Evolutionary conservation across 2,888 invertebrate species (phyloP), one percentile per base, ranked within the genome.

Genomic region (Sturmia bella): DNA sequence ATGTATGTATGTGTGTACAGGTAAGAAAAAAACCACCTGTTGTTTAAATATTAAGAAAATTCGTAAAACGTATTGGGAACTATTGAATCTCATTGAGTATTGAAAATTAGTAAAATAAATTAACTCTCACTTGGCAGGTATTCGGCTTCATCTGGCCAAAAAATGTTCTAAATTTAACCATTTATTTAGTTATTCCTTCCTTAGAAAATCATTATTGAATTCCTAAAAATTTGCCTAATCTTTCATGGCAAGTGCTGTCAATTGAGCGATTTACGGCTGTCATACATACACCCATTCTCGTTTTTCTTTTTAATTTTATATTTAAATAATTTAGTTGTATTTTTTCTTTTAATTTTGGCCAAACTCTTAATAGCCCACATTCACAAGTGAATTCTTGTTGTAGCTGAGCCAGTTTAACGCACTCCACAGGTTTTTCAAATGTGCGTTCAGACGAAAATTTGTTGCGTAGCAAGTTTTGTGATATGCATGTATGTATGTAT

Each of bases 321-420:
- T 15, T 27, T 5, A 68, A 43, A 41, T 27, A 41, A 12, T 12
- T 43, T 56, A 13, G 13, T 41, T 17, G 3, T 12, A 24, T 52
- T 24, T 19, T n/a, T 21, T 48, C n/a, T 32, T 41, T 24, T 12
- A 39, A 66, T 48, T 72, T 72, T 61, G 37, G 39, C 32, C 43
- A 37, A 32, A 50, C 21, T 43, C 12, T 43, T 73, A 37, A 63
- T 37, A 66, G 63, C 82, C 78, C 59, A 78, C 64, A 70, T 52
- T n/a, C n/a, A n/a, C n/a, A n/a, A n/a, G n/a, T n/a, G 59, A 54
- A 70, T 48, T 27, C 15, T 78, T 37, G 39, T 78, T 37, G 39
- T 9, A 27, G 56, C 69, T 59, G 37, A 82, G 73, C 78, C 74
- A 59, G 82, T 82, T 78, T 74, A 59, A 82, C 82, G 82, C 82